Percentiles rank a stretch among this genome's conserved stretches.
These are phyloP conservation scores for Megaustenia siamemsis DNA, from an alignment of 2,888 invertebrate species.

Conservation along the genomic window DNA sequence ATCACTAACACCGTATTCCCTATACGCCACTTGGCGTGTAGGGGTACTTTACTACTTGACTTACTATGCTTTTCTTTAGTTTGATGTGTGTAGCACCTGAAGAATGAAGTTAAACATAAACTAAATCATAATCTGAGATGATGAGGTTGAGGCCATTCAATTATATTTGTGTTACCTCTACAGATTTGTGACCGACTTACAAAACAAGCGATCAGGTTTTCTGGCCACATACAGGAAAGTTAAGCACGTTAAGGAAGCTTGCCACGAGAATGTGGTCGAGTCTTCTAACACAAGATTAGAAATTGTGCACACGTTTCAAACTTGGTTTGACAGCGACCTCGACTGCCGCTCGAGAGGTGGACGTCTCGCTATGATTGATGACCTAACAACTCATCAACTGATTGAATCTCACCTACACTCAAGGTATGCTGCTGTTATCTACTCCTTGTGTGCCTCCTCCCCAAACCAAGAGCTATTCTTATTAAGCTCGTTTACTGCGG, in stretches of 20 bases:
- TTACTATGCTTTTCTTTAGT: too few relatives aligned
- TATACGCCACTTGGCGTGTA: too few relatives aligned
- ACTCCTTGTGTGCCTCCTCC: too few relatives aligned
- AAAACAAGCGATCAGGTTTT: not conserved
- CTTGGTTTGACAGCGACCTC: conserved; percentile 62
- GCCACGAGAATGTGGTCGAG: not conserved
- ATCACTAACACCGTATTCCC: too few relatives aligned
- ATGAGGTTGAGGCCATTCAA: too few relatives aligned
- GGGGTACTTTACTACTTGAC: too few relatives aligned
- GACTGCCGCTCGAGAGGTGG: conserved; percentile 62
- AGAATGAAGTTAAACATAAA: too few relatives aligned
- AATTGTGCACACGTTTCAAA: conserved; percentile 53
- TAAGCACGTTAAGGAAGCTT: not conserved
- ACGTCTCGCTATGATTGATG: conserved; percentile 59
- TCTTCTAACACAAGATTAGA: conserved; percentile 35
- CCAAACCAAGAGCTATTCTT: too few relatives aligned
- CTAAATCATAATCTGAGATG: too few relatives aligned
- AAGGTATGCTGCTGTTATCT: conserved; percentile 56
- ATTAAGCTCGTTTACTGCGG: too few relatives aligned
- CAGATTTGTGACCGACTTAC: not conserved
- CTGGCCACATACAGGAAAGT: not conserved
- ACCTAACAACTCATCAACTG: conserved; percentile 54
- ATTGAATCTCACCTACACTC: conserved; percentile 55
- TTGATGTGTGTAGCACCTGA: too few relatives aligned
- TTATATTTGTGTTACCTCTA: too few relatives aligned